These are phyloP conservation scores for Schizaphis graminum DNA, from an alignment of 2,888 invertebrate genomes.

Conservation along the genomic window DNA sequence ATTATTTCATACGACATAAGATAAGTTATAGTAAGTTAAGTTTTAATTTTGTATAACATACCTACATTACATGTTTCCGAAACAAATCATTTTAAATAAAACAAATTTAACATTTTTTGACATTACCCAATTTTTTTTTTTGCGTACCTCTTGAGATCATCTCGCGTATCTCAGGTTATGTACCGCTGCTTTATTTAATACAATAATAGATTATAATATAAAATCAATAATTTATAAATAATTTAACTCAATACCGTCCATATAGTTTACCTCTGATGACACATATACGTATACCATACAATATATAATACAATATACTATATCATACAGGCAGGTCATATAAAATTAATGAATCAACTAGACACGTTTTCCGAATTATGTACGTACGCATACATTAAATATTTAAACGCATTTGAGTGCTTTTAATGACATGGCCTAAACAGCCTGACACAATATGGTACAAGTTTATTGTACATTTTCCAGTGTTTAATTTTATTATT, in stretches of 20 bases:
- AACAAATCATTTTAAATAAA: too few species aligned
- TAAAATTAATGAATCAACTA: background rate
- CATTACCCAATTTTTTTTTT: too few species aligned
- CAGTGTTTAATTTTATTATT: background rate
- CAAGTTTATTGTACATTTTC: background rate
- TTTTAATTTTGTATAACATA: too few species aligned
- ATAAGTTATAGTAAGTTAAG: too few species aligned
- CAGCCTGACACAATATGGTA: background rate
- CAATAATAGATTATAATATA: background rate
- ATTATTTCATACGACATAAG: too few species aligned
- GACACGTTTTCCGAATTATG: background rate
- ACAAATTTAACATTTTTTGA: too few species aligned
- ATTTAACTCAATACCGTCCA: background rate
- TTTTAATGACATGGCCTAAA: background rate
- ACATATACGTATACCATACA: background rate
- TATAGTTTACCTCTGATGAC: background rate
- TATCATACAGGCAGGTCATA: background rate
- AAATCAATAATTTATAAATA: background rate
- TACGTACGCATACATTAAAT: background rate
- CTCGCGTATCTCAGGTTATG: too few species aligned
- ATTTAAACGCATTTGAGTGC: conserved; percentile 13
- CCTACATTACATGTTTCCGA: too few species aligned
- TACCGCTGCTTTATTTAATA: too few species aligned
- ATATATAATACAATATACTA: conserved; percentile 6
- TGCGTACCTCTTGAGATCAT: too few species aligned